Conservation (phyloP, 2,797 vertebrate genomes). For the Hybognathus amarus region DNA sequence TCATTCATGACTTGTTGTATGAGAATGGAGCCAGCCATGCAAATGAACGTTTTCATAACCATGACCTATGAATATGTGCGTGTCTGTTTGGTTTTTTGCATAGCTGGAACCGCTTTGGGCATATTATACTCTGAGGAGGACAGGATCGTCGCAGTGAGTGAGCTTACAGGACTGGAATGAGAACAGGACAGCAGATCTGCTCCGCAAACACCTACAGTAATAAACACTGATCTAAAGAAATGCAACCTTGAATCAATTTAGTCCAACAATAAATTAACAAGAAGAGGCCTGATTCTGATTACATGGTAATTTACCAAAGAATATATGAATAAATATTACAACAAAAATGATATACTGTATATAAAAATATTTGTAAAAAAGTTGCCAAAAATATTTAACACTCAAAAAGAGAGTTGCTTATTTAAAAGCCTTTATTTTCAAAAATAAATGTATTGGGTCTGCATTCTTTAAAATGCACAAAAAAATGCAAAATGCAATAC, state of each 20-base stretch:
- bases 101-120: background rate
- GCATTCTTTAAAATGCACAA: background rate
- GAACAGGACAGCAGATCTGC: conserved; percentile 32
- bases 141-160: conserved; percentile 28
- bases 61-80: background rate
- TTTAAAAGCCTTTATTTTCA: background rate
- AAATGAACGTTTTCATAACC: background rate
- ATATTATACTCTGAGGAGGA: conserved; percentile 44
- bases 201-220: conserved; percentile 31
- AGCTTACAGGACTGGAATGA: conserved; percentile 52
- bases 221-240: background rate
- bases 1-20: background rate
- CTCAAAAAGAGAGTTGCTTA: background rate
- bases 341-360: background rate
- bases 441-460: background rate
- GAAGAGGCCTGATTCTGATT: background rate
- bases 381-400: background rate
- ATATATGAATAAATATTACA: background rate
- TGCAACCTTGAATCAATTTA: background rate
- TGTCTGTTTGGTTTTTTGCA: background rate
- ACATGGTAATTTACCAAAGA: background rate
- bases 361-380: too few relatives aligned
- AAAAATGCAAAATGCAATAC: background rate
- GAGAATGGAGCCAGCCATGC: conserved; percentile 19
- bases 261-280: background rate